These are phyloP conservation scores for Mobula hypostoma DNA, from an alignment of 2,113 vertebrate species.

Conservation along the genomic window DNA sequence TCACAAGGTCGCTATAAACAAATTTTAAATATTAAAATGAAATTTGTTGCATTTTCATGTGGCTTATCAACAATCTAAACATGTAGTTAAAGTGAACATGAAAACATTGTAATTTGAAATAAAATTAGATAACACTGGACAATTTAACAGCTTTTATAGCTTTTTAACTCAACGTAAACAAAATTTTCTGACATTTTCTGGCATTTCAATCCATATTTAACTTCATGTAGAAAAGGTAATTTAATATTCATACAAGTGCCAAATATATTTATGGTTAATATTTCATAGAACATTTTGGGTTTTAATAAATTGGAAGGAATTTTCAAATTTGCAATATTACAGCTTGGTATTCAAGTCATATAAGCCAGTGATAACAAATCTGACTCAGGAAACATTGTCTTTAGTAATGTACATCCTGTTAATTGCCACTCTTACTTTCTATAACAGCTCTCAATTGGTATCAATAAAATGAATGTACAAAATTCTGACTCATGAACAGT, in stretches of 20 bases:
- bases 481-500: neutral
- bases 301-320: neutral
- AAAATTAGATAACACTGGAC: neutral
- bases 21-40: conserved; percentile 39
- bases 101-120: neutral
- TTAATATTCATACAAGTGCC: too few species aligned
- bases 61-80: neutral
- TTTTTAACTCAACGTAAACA: neutral
- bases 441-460: neutral
- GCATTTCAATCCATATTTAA: too few species aligned
- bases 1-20: conserved; percentile 82
- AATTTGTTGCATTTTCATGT: neutral
- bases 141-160: neutral
- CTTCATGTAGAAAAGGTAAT: too few species aligned
- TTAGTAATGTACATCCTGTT: neutral
- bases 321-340: neutral
- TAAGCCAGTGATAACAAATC: neutral
- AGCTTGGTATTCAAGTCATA: neutral
- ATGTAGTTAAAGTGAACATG: neutral
- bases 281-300: neutral
- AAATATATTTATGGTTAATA: neutral
- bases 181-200: neutral
- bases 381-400: neutral
- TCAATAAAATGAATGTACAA: neutral
- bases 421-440: neutral